Evolutionary conservation across 1,140 invertebrate genomes (phyloP).

Genomic region (Acromyrmex heyeri): DNA sequence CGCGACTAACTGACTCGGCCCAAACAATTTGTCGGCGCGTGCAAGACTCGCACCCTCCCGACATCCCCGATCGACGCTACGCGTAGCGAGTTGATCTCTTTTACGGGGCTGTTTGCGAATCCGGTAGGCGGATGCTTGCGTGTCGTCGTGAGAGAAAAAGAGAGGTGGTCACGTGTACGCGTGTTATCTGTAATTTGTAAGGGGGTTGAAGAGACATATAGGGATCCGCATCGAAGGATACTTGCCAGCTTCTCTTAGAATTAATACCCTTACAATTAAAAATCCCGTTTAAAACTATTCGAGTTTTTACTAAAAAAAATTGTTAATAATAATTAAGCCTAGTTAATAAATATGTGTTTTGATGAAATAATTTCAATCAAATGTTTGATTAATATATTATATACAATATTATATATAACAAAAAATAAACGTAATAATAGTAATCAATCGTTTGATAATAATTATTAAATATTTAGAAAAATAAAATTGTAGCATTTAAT

Average conservation of each 20-base stretch:
- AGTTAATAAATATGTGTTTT: no score
- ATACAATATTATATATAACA: no score
- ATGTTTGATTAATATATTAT: no score
- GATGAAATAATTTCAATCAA: no score
- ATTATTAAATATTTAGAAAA: no score
- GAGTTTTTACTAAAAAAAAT: no score
- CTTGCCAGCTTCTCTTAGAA: constrained; percentile 11
- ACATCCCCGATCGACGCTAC: constrained; percentile 42
- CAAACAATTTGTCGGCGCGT: constrained; percentile 85
- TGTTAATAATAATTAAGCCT: no score
- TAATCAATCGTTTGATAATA: no score
- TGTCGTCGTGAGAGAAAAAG: constrained; percentile 45
- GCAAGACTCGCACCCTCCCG: constrained; percentile 66
- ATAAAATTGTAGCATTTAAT: no score
- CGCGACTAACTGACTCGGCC: constrained; percentile 84
- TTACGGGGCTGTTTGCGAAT: constrained; percentile 72
- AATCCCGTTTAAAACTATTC: constrained; percentile 8
- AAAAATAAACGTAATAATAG: no score
- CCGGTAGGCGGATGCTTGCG: constrained; percentile 66
- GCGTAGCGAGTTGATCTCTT: constrained; percentile 64
- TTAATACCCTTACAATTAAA: constrained; percentile 25
- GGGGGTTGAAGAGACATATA: constrained; percentile 40
- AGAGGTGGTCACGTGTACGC: constrained; percentile 45
- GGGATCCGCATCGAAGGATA: neutral
- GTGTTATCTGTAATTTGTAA: constrained; percentile 59